Evolutionary conservation across 2,797 vertebrate species (phyloP).

Genomic region (Sebastes wilsoni): DNA sequence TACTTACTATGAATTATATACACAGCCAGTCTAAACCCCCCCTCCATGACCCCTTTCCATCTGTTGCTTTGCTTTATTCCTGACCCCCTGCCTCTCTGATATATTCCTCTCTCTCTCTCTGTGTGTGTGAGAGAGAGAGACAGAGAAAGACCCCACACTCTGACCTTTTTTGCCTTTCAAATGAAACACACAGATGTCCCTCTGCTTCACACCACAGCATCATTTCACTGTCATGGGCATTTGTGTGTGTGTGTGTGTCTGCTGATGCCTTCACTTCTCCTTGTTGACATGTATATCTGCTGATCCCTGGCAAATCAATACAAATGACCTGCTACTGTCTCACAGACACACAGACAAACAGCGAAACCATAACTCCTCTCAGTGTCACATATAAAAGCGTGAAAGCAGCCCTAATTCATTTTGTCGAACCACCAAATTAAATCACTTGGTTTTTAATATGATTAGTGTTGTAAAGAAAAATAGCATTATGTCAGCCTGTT

Average conservation of each 20-base stretch:
- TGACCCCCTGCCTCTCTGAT: slow-evolving; percentile 32
- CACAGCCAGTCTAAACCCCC: not conserved
- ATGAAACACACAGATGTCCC: slow-evolving; percentile 65
- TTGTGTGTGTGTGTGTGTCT: slow-evolving; percentile 9
- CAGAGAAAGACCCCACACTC: not conserved
- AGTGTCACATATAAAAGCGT: not conserved
- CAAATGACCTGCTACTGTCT: slow-evolving; percentile 50
- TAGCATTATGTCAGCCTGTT: not conserved
- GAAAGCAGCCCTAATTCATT: slow-evolving; percentile 1
- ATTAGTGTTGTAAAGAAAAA: slow-evolving; percentile 9
- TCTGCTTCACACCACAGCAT: slow-evolving; percentile 27
- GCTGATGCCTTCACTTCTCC: slow-evolving; percentile 59
- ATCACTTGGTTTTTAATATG: not conserved
- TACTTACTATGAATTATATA: slow-evolving; percentile 24
- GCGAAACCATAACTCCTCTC: not conserved
- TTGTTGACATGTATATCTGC: slow-evolving; percentile 53
- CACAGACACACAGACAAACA: slow-evolving; percentile 3
- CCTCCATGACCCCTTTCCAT: slow-evolving; percentile 43
- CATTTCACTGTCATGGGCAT: slow-evolving; percentile 40
- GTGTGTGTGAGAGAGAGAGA: not conserved
- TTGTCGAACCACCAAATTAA: slow-evolving; percentile 1
- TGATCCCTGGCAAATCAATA: slow-evolving; percentile 60
- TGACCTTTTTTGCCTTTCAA: slow-evolving; percentile 60
- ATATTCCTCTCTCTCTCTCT: not conserved
- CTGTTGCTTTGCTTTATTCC: slow-evolving; percentile 62